A percentile compares a stretch with the other conserved stretches of the same genome.
phyloP scores from a whole-genome alignment of 2,113 vertebrate genomes.

The Aegithalos caudatus region DNA sequence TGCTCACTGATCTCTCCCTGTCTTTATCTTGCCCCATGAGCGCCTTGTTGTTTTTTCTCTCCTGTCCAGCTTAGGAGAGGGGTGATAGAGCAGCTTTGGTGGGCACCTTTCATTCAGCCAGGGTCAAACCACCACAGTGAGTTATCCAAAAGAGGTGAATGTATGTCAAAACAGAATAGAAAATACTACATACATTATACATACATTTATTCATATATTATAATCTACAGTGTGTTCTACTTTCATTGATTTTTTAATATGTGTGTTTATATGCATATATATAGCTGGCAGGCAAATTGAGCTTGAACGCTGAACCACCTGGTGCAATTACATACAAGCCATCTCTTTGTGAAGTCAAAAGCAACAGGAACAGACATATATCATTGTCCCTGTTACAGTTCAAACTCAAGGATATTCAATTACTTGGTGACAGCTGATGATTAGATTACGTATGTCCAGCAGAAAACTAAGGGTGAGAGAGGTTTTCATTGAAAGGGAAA shows the following conservation, averaged over 20 bases:
- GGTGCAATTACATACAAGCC: neutral
- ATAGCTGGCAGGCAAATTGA: neutral
- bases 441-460: slow-evolving; percentile 46
- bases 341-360: slow-evolving; percentile 23
- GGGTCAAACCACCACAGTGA: neutral
- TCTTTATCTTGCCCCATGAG: neutral
- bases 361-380: neutral
- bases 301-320: neutral
- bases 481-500: slow-evolving; percentile 38
- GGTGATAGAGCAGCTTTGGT: neutral
- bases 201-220: neutral
- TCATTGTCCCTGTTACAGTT: neutral
- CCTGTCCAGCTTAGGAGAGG: neutral
- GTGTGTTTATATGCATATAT: neutral
- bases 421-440: slow-evolving; percentile 55
- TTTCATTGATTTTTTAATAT: neutral
- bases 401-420: slow-evolving; percentile 36
- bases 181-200: neutral
- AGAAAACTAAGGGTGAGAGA: slow-evolving; percentile 39
- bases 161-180: neutral
- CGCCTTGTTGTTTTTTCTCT: neutral
- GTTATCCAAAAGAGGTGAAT: neutral
- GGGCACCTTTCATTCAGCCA: neutral
- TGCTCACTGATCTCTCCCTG: neutral
- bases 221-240: neutral